Percentiles rank a stretch among this genome's conserved stretches.
Evolutionary conservation across 30 jellyfish, hydroid and myxozoan genomes (phyloP).

Genomic region (Haliclystus octoradiatus): DNA sequence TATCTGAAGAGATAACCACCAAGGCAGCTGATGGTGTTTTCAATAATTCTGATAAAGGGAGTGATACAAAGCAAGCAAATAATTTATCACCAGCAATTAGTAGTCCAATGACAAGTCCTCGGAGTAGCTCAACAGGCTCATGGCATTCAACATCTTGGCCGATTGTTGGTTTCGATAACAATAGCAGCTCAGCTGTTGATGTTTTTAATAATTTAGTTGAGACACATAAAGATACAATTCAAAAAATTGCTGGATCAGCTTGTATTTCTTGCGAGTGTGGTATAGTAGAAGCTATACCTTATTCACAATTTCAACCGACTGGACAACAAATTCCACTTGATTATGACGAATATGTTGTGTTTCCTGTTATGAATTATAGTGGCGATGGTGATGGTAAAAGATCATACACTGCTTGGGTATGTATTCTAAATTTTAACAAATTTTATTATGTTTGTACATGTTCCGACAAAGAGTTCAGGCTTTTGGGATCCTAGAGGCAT

Average conservation of each 20-base stretch:
- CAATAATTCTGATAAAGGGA: not conserved
- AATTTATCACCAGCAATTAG: not conserved
- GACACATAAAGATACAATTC: conserved; percentile 61
- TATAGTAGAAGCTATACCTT: conserved; percentile 14
- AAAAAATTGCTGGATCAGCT: conserved; percentile 51
- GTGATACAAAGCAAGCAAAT: not conserved
- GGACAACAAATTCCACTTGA: conserved; percentile 64
- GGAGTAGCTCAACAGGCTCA: not conserved
- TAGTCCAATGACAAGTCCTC: not conserved
- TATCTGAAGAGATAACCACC: not conserved
- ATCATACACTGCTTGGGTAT: conserved; percentile 85
- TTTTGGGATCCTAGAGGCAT: too few species aligned
- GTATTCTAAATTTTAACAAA: not conserved
- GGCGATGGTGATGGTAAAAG: conserved; percentile 7
- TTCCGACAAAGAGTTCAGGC: too few species aligned
- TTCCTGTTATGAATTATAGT: conserved; percentile 44
- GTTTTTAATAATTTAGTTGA: conserved; percentile 45
- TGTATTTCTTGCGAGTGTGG: conserved; percentile 60
- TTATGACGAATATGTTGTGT: conserved; percentile 48
- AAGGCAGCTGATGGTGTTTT: not conserved
- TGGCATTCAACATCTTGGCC: not conserved
- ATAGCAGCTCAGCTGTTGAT: not conserved
- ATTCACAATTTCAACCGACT: conserved; percentile 56
- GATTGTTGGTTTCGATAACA: not conserved
- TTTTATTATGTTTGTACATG: not conserved